These are phyloP conservation scores for Pontoporia blainvillei DNA, from an alignment of 2,113 vertebrate genomes.

Conservation along the genomic window DNA sequence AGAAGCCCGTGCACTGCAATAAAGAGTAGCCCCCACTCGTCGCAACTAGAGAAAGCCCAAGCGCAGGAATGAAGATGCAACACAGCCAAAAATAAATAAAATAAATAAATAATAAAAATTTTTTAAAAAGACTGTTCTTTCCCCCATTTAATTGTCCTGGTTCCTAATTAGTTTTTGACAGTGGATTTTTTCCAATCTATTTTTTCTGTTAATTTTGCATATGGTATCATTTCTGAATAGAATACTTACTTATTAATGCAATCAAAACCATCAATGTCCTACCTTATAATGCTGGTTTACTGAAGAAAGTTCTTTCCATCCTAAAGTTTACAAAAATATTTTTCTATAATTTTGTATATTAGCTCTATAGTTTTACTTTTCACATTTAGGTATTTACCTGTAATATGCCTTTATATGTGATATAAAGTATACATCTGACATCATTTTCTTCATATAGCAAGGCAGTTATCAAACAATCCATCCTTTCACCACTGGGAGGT, in stretches of 20 bases:
- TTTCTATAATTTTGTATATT: background rate
- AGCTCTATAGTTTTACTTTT: constrained; percentile 1
- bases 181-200: background rate
- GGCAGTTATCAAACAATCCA: background rate
- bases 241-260: background rate
- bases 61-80: too few relatives aligned
- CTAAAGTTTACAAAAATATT: background rate
- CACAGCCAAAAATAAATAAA: too few relatives aligned
- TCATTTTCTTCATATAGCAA: background rate
- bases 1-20: too few relatives aligned
- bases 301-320: background rate
- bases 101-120: too few relatives aligned
- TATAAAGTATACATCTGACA: background rate
- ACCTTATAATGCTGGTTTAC: background rate
- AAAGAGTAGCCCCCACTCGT: too few relatives aligned
- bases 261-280: background rate
- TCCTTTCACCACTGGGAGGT: background rate
- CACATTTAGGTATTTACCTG: background rate
- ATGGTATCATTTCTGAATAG: background rate
- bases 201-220: constrained; percentile 9
- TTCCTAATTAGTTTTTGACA: background rate
- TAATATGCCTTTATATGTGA: background rate
- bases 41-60: too few relatives aligned
- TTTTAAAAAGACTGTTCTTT: background rate
- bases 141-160: background rate